A percentile compares a stretch with the other conserved stretches of the same genome.
Conservation (phyloP, 2,113 vertebrate species). For the Platichthys stellatus region DNA sequence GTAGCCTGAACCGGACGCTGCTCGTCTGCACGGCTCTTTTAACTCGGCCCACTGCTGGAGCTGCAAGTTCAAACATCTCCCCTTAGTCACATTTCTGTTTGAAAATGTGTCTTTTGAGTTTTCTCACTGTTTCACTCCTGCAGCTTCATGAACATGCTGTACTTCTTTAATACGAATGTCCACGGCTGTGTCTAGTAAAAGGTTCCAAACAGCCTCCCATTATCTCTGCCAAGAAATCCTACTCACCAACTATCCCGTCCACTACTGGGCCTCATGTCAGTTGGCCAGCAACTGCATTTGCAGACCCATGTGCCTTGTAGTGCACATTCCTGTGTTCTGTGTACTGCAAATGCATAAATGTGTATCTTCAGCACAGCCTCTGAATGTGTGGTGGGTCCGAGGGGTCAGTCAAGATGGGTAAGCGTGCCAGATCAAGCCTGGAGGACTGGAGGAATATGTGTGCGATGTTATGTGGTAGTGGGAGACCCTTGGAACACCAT, state of each 20-base stretch:
- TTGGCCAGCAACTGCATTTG: slow-evolving; percentile 15
- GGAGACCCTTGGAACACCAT: slow-evolving; percentile 60
- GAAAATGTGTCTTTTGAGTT: slow-evolving; percentile 8
- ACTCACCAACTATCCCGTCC: background rate
- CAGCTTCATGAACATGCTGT: slow-evolving; percentile 6
- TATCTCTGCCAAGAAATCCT: slow-evolving; percentile 37
- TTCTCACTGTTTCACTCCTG: background rate
- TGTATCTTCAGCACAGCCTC: slow-evolving; percentile 1
- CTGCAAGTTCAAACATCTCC: slow-evolving; percentile 6
- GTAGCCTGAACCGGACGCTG: slow-evolving; percentile 34
- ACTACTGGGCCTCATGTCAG: slow-evolving; percentile 9
- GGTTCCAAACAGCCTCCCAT: slow-evolving; percentile 25
- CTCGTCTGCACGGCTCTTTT: slow-evolving; percentile 1
- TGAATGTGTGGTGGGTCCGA: slow-evolving; percentile 55
- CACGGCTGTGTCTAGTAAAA: slow-evolving; percentile 1
- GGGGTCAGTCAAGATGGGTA: slow-evolving; percentile 44
- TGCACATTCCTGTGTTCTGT: slow-evolving; percentile 9
- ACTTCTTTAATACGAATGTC: slow-evolving; percentile 1
- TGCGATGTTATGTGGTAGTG: slow-evolving; percentile 59
- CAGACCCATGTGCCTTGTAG: background rate
- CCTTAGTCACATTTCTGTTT: background rate
- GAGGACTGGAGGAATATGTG: slow-evolving; percentile 60
- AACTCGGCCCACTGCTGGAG: background rate
- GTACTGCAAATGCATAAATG: slow-evolving; percentile 1
- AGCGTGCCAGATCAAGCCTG: slow-evolving; percentile 37